A percentile compares a stretch with the other conserved stretches of the same genome.
phyloP scores from a whole-genome alignment of 1,140 invertebrate species.

The Holcopasites calliopsidis region DNA sequence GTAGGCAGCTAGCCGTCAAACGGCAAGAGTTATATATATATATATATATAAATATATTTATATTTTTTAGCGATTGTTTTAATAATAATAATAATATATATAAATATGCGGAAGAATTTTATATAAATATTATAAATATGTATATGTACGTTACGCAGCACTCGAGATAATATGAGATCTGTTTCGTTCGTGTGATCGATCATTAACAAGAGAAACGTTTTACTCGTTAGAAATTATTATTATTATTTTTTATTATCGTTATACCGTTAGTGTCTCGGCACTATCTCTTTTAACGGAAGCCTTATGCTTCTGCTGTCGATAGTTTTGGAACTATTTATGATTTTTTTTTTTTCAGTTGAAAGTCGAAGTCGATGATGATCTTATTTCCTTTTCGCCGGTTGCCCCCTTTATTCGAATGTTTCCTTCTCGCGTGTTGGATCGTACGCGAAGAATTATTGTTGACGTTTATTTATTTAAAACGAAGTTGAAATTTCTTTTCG shows the following conservation, averaged over 20 bases:
- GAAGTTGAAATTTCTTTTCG: not conserved
- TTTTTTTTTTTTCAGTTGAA: not conserved
- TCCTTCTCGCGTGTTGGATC: not conserved
- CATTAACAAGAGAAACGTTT: slow-evolving; percentile 20
- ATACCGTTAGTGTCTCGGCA: slow-evolving; percentile 26
- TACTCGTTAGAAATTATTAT: slow-evolving; percentile 32
- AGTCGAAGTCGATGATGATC: not conserved
- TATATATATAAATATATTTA: slow-evolving; percentile 67
- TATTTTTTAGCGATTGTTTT: slow-evolving; percentile 74
- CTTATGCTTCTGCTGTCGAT: slow-evolving; percentile 9
- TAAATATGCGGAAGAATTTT: slow-evolving; percentile 33
- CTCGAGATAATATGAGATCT: slow-evolving; percentile 17
- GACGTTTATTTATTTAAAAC: slow-evolving; percentile 37
- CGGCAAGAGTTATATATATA: slow-evolving; percentile 61
- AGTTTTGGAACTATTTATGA: slow-evolving; percentile 23
- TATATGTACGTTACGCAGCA: slow-evolving; percentile 40
- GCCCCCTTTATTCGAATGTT: not conserved
- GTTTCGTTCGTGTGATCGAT: slow-evolving; percentile 24
- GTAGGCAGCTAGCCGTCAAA: slow-evolving; percentile 72
- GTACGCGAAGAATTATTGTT: slow-evolving; percentile 19
- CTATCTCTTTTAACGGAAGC: not conserved
- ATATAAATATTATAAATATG: slow-evolving; percentile 50
- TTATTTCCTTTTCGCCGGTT: not conserved
- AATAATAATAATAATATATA: slow-evolving; percentile 66
- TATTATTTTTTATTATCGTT: slow-evolving; percentile 33